These are phyloP conservation scores for Capromys pilorides DNA, from an alignment of 2,797 vertebrate genomes.

Conservation along the genomic window DNA sequence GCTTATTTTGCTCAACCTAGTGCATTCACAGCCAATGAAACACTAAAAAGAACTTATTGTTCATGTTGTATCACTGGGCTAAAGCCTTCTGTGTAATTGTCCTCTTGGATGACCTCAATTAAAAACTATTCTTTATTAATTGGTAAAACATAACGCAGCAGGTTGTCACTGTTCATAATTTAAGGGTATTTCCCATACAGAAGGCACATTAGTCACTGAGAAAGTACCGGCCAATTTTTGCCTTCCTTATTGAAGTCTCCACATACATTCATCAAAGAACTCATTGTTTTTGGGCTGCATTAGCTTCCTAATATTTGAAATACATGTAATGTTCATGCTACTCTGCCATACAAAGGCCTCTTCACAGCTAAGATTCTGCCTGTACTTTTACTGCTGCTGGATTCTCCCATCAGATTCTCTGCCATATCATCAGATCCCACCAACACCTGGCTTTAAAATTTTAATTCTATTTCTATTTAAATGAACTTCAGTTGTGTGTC, in stretches of 20 bases:
- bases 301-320: background rate
- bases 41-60: slow-evolving; percentile 5
- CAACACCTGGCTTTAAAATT: background rate
- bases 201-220: background rate
- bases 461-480: slow-evolving; percentile 55
- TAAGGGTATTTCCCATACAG: background rate
- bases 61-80: background rate
- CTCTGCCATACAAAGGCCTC: background rate
- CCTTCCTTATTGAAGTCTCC: slow-evolving; percentile 33
- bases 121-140: slow-evolving; percentile 62
- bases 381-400: background rate
- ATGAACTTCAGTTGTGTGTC: background rate
- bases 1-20: background rate
- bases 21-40: background rate
- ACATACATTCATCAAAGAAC: background rate
- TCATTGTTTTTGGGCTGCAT: background rate
- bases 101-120: slow-evolving; percentile 56
- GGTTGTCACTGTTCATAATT: slow-evolving; percentile 41
- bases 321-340: background rate
- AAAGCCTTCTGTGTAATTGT: slow-evolving; percentile 1
- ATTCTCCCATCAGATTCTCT: background rate
- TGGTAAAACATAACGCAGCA: slow-evolving; percentile 60
- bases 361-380: background rate
- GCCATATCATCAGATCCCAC: background rate
- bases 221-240: background rate